A percentile compares a stretch with the other conserved stretches of the same genome.
Conservation (phyloP, 1,140 invertebrate genomes). For the Pseudomyrmex gracilis region DNA sequence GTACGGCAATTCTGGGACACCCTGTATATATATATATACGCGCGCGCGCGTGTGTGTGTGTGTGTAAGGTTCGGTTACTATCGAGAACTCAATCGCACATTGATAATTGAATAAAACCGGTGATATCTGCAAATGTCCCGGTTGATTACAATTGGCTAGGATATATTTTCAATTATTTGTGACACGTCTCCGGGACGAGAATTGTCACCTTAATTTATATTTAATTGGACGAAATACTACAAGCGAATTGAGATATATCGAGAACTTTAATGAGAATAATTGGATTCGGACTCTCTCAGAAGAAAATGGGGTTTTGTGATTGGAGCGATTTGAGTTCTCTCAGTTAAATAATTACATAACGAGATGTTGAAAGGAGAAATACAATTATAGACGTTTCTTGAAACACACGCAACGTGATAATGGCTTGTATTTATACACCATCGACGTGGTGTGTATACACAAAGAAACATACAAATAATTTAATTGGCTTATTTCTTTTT, state of each 20-base stretch:
- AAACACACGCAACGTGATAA: neutral
- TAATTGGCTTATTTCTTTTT: neutral
- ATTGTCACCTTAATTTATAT: neutral
- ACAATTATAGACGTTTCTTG: constrained; percentile 3
- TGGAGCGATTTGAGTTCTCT: constrained; percentile 3
- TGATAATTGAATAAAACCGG: constrained; percentile 4
- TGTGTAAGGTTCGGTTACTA: constrained; percentile 3
- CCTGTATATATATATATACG: too few species aligned
- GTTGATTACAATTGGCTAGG: neutral
- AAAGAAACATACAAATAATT: constrained; percentile 14
- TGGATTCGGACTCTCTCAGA: neutral
- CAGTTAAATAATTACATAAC: neutral
- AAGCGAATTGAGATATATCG: too few species aligned
- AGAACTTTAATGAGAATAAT: neutral
- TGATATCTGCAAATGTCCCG: constrained; percentile 23
- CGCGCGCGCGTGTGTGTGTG: too few species aligned
- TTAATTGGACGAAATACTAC: neutral
- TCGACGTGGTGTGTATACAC: neutral
- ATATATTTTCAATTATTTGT: neutral
- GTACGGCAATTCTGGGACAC: too few species aligned
- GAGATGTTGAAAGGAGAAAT: constrained; percentile 4
- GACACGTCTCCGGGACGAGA: too few species aligned
- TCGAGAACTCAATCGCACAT: neutral
- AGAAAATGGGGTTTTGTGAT: neutral
- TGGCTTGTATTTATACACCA: neutral